These are phyloP conservation scores for Geophilus truncorum DNA, from an alignment of 2,888 invertebrate species.

Conservation along the genomic window DNA sequence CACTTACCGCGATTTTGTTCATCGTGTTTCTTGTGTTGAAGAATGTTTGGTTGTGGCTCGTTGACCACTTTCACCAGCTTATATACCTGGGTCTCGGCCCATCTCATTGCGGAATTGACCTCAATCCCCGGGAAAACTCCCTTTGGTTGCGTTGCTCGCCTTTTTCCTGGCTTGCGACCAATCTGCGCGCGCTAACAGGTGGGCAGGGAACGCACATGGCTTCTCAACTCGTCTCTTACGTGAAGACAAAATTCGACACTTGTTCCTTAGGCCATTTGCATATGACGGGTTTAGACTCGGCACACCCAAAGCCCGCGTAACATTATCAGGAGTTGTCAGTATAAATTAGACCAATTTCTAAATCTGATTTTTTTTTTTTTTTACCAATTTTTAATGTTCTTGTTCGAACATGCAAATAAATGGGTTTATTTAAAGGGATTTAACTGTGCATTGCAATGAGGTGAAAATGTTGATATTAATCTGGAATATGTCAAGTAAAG, in stretches of 20 bases:
- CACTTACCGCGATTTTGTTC: neutral
- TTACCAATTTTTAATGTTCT: neutral
- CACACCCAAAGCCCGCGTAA: neutral
- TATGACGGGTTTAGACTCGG: neutral
- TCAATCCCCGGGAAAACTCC: conserved; percentile 29
- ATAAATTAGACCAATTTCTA: neutral
- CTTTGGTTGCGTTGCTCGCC: conserved; percentile 16
- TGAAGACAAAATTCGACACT: neutral
- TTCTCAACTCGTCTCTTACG: conserved; percentile 9
- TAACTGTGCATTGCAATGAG: neutral
- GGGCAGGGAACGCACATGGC: neutral
- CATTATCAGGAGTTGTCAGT: neutral
- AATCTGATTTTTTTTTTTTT: neutral
- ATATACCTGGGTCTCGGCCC: neutral
- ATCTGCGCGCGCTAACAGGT: conserved; percentile 3
- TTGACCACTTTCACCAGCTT: conserved; percentile 15
- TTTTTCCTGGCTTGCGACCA: conserved; percentile 5
- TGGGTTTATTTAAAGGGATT: neutral
- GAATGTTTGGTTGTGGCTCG: neutral
- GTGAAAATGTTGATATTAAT: neutral
- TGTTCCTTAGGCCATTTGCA: neutral
- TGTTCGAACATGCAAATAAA: neutral
- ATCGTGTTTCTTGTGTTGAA: neutral
- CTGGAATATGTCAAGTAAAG: neutral
- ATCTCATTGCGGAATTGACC: conserved; percentile 31